Conservation (phyloP, 1,140 invertebrate species). For the Ectropis grisescens region DNA sequence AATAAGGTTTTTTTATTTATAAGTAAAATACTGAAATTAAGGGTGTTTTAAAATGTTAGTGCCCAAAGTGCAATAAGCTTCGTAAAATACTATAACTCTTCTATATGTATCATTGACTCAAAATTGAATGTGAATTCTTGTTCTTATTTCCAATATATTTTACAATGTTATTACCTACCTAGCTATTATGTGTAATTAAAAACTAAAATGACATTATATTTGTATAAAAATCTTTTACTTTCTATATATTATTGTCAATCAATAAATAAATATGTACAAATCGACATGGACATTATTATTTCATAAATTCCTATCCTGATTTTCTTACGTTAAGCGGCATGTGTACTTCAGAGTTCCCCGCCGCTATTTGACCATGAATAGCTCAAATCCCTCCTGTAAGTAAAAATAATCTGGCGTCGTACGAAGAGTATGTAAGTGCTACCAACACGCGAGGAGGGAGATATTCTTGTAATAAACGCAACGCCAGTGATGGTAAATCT, state of each 20-base stretch:
- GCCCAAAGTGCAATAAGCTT: neutral
- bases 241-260: constrained; percentile 47
- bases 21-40: constrained; percentile 62
- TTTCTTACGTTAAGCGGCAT: neutral
- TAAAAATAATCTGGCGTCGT: too few relatives aligned
- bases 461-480: too few relatives aligned
- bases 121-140: too few relatives aligned
- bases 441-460: too few relatives aligned
- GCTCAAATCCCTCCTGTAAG: too few relatives aligned
- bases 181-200: constrained; percentile 25
- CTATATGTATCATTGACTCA: neutral
- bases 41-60: constrained; percentile 30
- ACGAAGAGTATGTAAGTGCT: too few relatives aligned
- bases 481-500: too few relatives aligned
- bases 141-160: constrained; percentile 35
- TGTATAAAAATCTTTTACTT: constrained; percentile 56
- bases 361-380: too few relatives aligned
- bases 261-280: constrained; percentile 63
- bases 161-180: constrained; percentile 18
- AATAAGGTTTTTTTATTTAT: constrained; percentile 61
- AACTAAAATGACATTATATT: constrained; percentile 53
- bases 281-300: constrained; percentile 59
- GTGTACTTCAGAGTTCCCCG: too few relatives aligned
- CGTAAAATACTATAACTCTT: too few relatives aligned
- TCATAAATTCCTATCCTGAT: constrained; percentile 59